Conservation (phyloP, 2,113 vertebrate genomes). For the Callithrix jacchus region DNA sequence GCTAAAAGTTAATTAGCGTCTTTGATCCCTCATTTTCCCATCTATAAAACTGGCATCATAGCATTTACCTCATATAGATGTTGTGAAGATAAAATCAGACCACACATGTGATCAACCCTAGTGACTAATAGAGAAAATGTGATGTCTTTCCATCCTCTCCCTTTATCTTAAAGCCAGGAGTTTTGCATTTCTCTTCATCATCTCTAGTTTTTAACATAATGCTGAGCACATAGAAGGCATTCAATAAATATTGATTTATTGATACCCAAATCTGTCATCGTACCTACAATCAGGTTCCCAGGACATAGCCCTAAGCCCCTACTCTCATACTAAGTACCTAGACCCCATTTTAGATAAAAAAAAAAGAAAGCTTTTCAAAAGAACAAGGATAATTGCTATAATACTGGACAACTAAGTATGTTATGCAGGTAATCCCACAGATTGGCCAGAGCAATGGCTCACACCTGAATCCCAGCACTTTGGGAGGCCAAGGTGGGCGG, state of each 20-base stretch:
- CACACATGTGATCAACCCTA: background rate
- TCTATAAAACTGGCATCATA: background rate
- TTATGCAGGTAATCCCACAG: background rate
- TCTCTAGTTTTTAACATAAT: background rate
- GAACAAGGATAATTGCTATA: background rate
- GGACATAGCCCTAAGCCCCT: background rate
- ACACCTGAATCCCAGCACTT: too few relatives aligned
- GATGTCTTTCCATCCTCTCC: background rate
- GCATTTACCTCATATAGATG: background rate
- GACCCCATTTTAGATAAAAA: background rate
- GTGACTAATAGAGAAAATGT: background rate
- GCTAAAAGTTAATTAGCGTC: constrained; percentile 18
- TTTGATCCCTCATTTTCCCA: background rate
- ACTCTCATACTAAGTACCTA: background rate
- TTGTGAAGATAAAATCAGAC: constrained; percentile 2
- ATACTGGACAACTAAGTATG: background rate
- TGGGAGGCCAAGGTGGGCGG: too few relatives aligned
- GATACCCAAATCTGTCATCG: background rate
- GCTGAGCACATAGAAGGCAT: background rate
- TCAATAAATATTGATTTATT: background rate
- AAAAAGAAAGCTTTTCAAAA: constrained; percentile 3
- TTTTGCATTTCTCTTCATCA: background rate
- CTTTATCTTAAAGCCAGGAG: constrained; percentile 31
- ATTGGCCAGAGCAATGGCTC: too few relatives aligned
- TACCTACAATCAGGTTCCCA: constrained; percentile 4